phyloP scores from a whole-genome alignment of 1,140 invertebrate species.

The Dysdera silvatica region DNA sequence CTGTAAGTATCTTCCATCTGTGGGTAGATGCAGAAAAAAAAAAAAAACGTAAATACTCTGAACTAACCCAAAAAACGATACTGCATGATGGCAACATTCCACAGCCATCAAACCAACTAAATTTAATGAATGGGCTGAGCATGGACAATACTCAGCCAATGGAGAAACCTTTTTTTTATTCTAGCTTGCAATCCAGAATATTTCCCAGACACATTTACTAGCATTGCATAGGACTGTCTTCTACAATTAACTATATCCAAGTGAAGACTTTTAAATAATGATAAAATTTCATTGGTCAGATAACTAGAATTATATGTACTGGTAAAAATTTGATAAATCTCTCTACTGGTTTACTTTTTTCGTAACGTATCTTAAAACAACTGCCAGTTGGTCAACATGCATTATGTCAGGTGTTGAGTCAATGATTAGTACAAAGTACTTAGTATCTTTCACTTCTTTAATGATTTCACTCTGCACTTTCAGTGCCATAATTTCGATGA shows the following conservation, averaged over 20 bases:
- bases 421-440: no score
- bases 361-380: no score
- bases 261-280: no score
- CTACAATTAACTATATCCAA: conserved; percentile 31
- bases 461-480: no score
- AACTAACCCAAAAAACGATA: background rate
- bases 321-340: no score
- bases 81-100: background rate
- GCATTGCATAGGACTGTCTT: conserved; percentile 35
- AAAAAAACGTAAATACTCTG: conserved; percentile 32
- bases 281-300: no score
- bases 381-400: no score
- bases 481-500: no score
- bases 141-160: background rate
- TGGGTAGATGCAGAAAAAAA: conserved; percentile 30
- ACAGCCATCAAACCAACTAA: background rate
- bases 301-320: no score
- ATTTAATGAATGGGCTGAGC: conserved; percentile 14
- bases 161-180: background rate
- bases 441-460: no score
- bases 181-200: conserved; percentile 20
- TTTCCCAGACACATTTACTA: conserved; percentile 32
- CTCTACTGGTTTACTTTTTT: no score
- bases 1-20: conserved; percentile 33
- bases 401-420: no score